These are phyloP conservation scores for roundworm (Caenorhabditis elegans) DNA, from an alignment of 1,140 invertebrate species.

Conservation along the genomic window WBcel235 BX284604.4:9210001-9210500, in stretches of 20 bases:
- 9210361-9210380: slow-evolving; percentile 12
- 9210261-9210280: not conserved
- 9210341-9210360: not conserved
- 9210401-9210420: slow-evolving; percentile 18
- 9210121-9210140: too few species aligned
- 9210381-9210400: slow-evolving; percentile 31
- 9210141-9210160: too few species aligned
- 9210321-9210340: too few species aligned
- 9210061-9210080: too few species aligned
- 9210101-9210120: too few species aligned
- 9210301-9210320: too few species aligned
- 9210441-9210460: not conserved
- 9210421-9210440: too few species aligned
- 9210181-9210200: not conserved
- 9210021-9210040: too few species aligned
- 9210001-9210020: too few species aligned
- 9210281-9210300: not conserved
- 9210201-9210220: not conserved
- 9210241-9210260: not conserved
- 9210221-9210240: not conserved
- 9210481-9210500: slow-evolving; percentile 18
- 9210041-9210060: too few species aligned
- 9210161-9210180: not conserved
- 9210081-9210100: too few species aligned
- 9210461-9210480: slow-evolving; percentile 9